phyloP scores from a whole-genome alignment of 2,113 vertebrate species.

The Panthera tigris region DNA sequence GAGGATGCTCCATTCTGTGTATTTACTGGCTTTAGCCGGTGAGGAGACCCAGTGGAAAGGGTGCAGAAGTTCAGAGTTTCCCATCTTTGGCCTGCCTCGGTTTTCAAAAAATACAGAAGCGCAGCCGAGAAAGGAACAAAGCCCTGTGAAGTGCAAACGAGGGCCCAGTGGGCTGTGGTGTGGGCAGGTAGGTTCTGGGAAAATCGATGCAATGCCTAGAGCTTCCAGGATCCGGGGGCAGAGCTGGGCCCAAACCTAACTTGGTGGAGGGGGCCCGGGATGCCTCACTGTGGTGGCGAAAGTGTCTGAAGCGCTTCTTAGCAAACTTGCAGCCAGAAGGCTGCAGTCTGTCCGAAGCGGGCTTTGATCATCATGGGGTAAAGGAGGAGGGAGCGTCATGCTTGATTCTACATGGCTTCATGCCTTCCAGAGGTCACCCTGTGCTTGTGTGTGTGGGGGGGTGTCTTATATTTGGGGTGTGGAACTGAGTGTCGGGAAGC shows the following conservation, averaged over 20 bases:
- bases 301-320: neutral
- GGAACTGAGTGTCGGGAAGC: neutral
- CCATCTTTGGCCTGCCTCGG: neutral
- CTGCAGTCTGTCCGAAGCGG: neutral
- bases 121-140: neutral
- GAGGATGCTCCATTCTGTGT: neutral
- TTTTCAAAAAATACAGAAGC: neutral
- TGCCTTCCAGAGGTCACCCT: neutral
- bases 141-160: neutral
- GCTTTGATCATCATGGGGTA: neutral
- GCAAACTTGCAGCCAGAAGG: neutral
- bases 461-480: neutral
- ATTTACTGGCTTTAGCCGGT: fast-evolving
- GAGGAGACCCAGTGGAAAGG: neutral
- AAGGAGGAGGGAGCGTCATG: neutral
- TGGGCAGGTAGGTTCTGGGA: neutral
- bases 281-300: neutral
- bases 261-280: neutral
- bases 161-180: neutral
- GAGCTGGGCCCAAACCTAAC: neutral
- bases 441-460: neutral
- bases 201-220: neutral
- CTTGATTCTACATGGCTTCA: neutral
- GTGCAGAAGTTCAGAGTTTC: neutral
- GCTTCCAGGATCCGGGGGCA: neutral